Percentiles rank a stretch among this genome's conserved stretches.
phyloP scores from a whole-genome alignment of 2,113 vertebrate genomes.

The Pollimyrus isidori region DNA sequence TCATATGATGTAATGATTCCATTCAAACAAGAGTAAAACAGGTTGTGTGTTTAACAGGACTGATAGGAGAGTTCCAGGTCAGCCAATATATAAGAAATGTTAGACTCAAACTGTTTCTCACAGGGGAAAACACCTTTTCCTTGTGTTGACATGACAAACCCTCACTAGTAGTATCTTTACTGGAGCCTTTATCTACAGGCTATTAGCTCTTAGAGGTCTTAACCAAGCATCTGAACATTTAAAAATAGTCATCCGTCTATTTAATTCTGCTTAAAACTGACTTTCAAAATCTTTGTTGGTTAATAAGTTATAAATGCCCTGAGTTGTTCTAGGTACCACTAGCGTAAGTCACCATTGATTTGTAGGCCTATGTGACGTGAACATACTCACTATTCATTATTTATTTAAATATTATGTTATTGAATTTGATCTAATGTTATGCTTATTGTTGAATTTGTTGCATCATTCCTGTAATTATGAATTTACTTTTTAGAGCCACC shows the following conservation, averaged over 20 bases:
- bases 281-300: neutral
- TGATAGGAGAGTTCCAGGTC: neutral
- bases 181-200: slow-evolving; percentile 20
- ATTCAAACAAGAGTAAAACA: neutral
- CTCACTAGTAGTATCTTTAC: slow-evolving; percentile 43
- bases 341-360: neutral
- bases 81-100: neutral
- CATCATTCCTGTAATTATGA: neutral
- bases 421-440: neutral
- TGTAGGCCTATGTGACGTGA: neutral
- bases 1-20: neutral
- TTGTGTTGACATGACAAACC: slow-evolving; percentile 37
- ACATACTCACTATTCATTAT: neutral
- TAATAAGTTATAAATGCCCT: neutral
- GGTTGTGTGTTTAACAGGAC: neutral
- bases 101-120: slow-evolving; percentile 14
- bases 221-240: neutral
- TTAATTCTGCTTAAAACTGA: neutral
- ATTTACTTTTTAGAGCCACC: neutral
- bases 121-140: slow-evolving; percentile 33
- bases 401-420: neutral
- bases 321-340: neutral
- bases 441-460: neutral
- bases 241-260: slow-evolving; percentile 7
- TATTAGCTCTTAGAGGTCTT: slow-evolving; percentile 10